Evolutionary conservation across 2,113 vertebrate species (phyloP), one percentile per base, ranked within the genome.

Genomic region (Catharus bicknelli): DNA sequence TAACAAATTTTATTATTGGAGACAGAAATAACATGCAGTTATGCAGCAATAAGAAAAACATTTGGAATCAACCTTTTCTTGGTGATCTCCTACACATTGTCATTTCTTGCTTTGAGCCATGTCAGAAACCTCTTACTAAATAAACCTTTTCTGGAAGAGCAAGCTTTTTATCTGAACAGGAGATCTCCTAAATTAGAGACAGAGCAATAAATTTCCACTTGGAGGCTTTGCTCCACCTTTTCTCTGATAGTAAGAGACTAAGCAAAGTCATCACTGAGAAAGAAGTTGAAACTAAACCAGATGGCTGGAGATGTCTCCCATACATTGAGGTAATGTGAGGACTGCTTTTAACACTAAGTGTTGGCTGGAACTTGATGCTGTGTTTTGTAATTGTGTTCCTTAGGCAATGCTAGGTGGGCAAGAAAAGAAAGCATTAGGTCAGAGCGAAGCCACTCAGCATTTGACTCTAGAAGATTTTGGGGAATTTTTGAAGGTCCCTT

Each of bases 191-290:
- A 86, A 86, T 75, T 54, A 86, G n/a, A 83, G n/a, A 15, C 25
- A 94, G 25, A 72, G 25, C 25, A 88, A 70, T 72, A 75, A 90
- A 82, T 8, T 88, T 94, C 76, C 48, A 84, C 53, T 90, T 86
- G 68, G 57, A 90, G 50, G 25, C 13, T 86, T 80, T 86, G 32
- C 26, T 80, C 36, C 23, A 51, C 40, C n/a, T 89, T 73, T 17
- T 84, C 30, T 89, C 66, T 48, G 29, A 34, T 15, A 54, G 13
- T 32, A 68, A 68, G 10, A 55, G 13, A 48, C 57, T 64, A 64
- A 68, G 27, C 0, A 1, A 84, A 95, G 17, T 20, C 11, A 34
- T 13, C 3, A 13, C 26, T 62, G 47, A 70, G 48, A 81, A 93
- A 69, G 58, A 85, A 51, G 15, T 7, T 73, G 82, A 62, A 83